Evolutionary conservation across 2,797 vertebrate species (phyloP), one percentile per base, ranked within the genome.

Genomic region (Salarias fasciatus): DNA sequence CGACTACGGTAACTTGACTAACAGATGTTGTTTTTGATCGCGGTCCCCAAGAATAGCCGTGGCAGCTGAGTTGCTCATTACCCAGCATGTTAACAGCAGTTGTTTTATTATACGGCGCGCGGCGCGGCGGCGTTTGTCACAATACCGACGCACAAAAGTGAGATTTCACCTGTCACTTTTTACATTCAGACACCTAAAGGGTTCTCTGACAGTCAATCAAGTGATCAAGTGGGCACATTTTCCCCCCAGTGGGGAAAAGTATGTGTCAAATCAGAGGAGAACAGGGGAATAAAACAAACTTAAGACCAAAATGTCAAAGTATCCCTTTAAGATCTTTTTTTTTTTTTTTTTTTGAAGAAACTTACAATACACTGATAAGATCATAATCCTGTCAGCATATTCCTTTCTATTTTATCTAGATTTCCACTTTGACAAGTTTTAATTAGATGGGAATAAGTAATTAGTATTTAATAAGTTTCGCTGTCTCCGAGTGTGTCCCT

Each of bases 21-120:
- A 52, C 84, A 85, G 85, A 84, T 86, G 82, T 77, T 84, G 76
- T 84, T 86, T 69, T 85, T 84, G 77, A 84, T 71, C 67, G 65
- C 37, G 4, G 65, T 36, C 44, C 54, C 55, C 37, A 79, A 91
- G 92, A 93, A 94, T 94, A 93, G 79, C 81, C 69, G 28, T 14
- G 63, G 65, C 64, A 88, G 92, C 87, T 85, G 65, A 81, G 78
- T 62, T 53, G 54, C 75, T 83, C 45, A 78, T 83, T 79, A 76
- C 45, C 11, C 33, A 60, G 48, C 51, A 41, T 52, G 81, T 77
- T 77, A 63, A 46, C 78, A 42, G 29, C 62, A 33, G 49, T 72
- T 59, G 49, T 63, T 63, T 80, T 64, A 63, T 65, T 38, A 37
- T 53, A 14, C 48, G 12, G 50, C 43, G 14, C 42, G 47, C 36